A percentile compares a stretch with the other conserved stretches of the same genome.
Conservation (phyloP, 2,888 invertebrate species). For the Eudemis profundana region DNA sequence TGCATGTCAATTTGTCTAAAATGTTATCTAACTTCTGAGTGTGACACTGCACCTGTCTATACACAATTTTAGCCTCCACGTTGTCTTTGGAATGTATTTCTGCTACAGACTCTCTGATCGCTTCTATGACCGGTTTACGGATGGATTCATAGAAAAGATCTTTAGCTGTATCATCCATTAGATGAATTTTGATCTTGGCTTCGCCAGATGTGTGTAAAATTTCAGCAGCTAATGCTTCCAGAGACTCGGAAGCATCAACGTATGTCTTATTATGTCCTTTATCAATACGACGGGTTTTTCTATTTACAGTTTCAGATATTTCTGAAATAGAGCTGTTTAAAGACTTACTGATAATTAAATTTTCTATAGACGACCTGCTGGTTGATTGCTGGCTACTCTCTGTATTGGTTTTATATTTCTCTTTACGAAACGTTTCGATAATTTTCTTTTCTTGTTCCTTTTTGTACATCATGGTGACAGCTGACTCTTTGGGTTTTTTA, state of each 20-base stretch:
- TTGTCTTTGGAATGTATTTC: slow-evolving; percentile 57
- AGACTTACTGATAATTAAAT: slow-evolving; percentile 70
- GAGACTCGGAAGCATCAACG: slow-evolving; percentile 65
- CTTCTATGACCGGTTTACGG: slow-evolving; percentile 65
- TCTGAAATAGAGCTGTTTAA: slow-evolving; percentile 70
- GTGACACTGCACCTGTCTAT: slow-evolving; percentile 59
- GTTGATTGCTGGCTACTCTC: slow-evolving; percentile 63
- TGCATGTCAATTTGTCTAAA: slow-evolving; percentile 61
- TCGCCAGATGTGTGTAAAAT: slow-evolving; percentile 57
- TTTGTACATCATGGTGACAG: slow-evolving; percentile 49
- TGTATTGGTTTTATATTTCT: slow-evolving; percentile 52
- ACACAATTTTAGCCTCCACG: slow-evolving; percentile 57
- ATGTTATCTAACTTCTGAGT: slow-evolving; percentile 66
- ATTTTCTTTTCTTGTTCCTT: slow-evolving; percentile 58
- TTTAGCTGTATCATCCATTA: slow-evolving; percentile 75
- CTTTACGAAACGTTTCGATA: slow-evolving; percentile 57
- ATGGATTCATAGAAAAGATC: slow-evolving; percentile 67
- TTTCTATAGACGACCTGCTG: slow-evolving; percentile 67
- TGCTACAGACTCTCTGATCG: slow-evolving; percentile 66
- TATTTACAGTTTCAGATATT: slow-evolving; percentile 63
- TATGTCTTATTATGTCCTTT: slow-evolving; percentile 54
- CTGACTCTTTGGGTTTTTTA: slow-evolving; percentile 49
- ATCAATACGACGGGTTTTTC: slow-evolving; percentile 52
- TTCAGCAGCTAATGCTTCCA: slow-evolving; percentile 72
- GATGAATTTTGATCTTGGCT: slow-evolving; percentile 71